Conservation (phyloP, 1,140 invertebrate species). For the Drosophila quadrilineata region DNA sequence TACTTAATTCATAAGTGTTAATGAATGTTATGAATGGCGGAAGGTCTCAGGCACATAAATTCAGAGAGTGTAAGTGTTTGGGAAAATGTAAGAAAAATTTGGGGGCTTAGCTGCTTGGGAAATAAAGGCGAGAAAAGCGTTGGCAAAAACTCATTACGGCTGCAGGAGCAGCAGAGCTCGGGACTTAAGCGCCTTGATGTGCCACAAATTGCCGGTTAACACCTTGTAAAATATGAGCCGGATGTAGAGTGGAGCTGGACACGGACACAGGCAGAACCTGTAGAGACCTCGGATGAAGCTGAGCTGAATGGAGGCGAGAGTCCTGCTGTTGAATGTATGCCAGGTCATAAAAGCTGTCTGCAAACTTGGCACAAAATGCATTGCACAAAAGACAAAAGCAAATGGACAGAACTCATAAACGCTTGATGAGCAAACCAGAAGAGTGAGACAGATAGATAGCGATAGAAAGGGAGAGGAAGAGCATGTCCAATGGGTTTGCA, state of each 20-base stretch:
- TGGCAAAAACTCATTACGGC: slow-evolving; percentile 56
- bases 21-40: slow-evolving; percentile 26
- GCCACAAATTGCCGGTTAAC: slow-evolving; percentile 72
- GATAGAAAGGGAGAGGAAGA: slow-evolving; percentile 30
- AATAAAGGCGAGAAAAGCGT: slow-evolving; percentile 25
- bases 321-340: slow-evolving; percentile 18
- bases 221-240: slow-evolving; percentile 71
- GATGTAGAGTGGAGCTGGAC: slow-evolving; percentile 28
- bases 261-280: too few species aligned
- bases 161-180: too few species aligned
- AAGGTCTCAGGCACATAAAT: slow-evolving; percentile 14
- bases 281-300: background rate
- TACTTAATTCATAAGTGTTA: slow-evolving; percentile 8
- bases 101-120: background rate
- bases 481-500: slow-evolving; percentile 42
- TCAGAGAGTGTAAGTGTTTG: background rate
- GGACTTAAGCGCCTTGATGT: slow-evolving; percentile 38
- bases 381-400: slow-evolving; percentile 10
- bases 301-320: background rate
- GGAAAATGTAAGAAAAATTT: slow-evolving; percentile 10
- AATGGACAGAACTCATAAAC: too few species aligned
- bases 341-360: slow-evolving; percentile 54
- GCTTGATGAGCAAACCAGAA: background rate
- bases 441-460: background rate
- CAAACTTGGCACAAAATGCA: slow-evolving; percentile 34